Conservation (phyloP, 2,888 invertebrate species). For the Chironomus tentans region DNA sequence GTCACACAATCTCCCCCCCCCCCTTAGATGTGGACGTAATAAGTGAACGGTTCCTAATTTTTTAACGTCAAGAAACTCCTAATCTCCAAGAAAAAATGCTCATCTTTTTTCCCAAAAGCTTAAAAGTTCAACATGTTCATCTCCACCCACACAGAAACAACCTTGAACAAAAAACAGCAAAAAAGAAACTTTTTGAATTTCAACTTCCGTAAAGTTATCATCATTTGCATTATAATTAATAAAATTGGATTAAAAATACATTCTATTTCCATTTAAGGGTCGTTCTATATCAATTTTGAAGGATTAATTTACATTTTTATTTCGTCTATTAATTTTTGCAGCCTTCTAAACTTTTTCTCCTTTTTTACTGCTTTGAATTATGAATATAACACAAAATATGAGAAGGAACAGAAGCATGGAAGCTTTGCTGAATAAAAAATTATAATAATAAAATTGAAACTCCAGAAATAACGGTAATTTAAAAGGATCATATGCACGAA, state of each 20-base stretch:
- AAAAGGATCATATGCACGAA: neutral
- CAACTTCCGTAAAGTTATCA: neutral
- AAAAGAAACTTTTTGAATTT: no score
- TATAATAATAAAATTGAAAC: neutral
- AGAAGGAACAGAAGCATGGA: no score
- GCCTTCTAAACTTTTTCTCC: neutral
- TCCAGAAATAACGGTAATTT: neutral
- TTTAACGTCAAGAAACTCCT: no score
- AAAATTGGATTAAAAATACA: slow-evolving; percentile 3
- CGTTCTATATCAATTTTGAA: neutral
- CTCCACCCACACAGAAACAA: no score
- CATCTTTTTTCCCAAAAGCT: no score
- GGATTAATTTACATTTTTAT: neutral
- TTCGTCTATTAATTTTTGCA: neutral
- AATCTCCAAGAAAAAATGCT: no score
- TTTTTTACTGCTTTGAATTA: neutral
- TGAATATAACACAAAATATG: neutral
- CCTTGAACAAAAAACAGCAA: no score
- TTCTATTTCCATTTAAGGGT: neutral
- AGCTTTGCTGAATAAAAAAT: neutral
- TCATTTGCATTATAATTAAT: slow-evolving; percentile 1
- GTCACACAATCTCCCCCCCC: no score
- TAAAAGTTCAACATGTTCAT: no score
- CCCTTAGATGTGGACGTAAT: no score
- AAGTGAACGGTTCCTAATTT: no score